Base-by-base conservation (phyloP, 2,797 vertebrate species). In the Megalops cyprinoides region DNA sequence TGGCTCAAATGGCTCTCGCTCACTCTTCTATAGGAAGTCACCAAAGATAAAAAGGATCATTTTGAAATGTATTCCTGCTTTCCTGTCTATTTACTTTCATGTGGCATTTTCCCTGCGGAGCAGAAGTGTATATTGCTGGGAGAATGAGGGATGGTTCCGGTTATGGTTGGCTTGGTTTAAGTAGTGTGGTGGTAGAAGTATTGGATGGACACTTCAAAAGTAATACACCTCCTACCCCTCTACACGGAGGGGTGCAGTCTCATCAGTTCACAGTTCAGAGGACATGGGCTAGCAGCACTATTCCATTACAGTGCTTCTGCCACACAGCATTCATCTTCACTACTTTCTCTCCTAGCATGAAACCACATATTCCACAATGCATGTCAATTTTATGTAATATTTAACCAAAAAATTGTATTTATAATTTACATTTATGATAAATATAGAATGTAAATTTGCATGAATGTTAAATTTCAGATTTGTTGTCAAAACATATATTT, bases 151-250 rank as follows among this genome's bases (percentile, higher is more conserved):
- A 82, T 86, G 81, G 44, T 42, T 46, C n/a, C 62, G 44, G 60
- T 46, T 74, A 28, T 60, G 76, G 23, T 55, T 6, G 77, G 15
- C 25, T 67, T 4, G 37, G 23, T 49, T 67, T 58, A n/a, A 74
- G 73, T 28, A 12, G 51, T 77, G 25, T n/a, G 31, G 65, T 85
- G 84, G 83, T 79, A 71, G 81, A 85, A 83, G 49, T 76, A 20
- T 76, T 67, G 86, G 87, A 89, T 34, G 86, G 88, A 88, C 86
- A 86, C 86, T 89, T 92, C 81, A 85, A 84, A 90, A 86, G 84
- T 77, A 74, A 79, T 85, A 85, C 80, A 79, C 39, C 75, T 86
- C 55, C 77, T 10, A 56, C 82, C 82, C 76, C 79, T 82, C 77
- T 65, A 65, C 76, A 77, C 77, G 74, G 82, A 79, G 84, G 80